Conservation (phyloP, 2,113 vertebrate genomes). For the Aphyosemion australe region DNA sequence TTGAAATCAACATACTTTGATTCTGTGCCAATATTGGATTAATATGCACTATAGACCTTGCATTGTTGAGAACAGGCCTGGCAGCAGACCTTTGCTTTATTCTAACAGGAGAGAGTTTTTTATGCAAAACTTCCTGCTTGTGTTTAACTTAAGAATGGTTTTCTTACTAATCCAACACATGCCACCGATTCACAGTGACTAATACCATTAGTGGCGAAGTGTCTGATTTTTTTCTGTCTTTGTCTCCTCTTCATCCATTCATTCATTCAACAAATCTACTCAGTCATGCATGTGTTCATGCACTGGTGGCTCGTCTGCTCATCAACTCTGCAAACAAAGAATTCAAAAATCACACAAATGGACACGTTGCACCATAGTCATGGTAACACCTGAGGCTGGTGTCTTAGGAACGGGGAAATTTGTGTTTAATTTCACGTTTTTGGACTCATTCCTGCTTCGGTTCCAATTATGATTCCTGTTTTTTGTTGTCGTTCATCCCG, state of each 20-base stretch:
- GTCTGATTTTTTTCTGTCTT: too few species aligned
- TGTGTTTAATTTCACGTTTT: constrained; percentile 17
- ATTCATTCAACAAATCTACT: constrained; percentile 13
- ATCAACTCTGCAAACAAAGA: constrained; percentile 5
- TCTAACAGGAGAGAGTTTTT: not conserved
- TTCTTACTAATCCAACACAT: too few species aligned
- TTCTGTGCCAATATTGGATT: constrained; percentile 48
- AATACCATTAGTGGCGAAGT: too few species aligned
- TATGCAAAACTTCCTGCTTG: too few species aligned
- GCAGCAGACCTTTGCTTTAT: not conserved
- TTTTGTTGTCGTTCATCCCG: constrained; percentile 4
- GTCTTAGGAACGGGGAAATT: not conserved
- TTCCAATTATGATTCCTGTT: not conserved
- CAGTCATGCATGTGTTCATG: constrained; percentile 27
- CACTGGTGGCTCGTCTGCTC: constrained; percentile 5
- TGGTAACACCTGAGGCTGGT: too few species aligned
- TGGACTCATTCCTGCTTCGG: not conserved
- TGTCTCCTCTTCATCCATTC: not conserved
- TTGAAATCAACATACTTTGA: constrained; percentile 56
- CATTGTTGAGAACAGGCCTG: constrained; percentile 17
- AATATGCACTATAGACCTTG: constrained; percentile 9
- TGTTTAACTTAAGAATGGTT: too few species aligned
- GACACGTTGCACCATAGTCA: not conserved
- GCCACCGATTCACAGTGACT: too few species aligned
- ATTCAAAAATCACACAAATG: not conserved